A percentile compares a stretch with the other conserved stretches of the same genome.
Evolutionary conservation across 2,113 vertebrate species (phyloP).

Genomic region (Lepidothrix coronata): DNA sequence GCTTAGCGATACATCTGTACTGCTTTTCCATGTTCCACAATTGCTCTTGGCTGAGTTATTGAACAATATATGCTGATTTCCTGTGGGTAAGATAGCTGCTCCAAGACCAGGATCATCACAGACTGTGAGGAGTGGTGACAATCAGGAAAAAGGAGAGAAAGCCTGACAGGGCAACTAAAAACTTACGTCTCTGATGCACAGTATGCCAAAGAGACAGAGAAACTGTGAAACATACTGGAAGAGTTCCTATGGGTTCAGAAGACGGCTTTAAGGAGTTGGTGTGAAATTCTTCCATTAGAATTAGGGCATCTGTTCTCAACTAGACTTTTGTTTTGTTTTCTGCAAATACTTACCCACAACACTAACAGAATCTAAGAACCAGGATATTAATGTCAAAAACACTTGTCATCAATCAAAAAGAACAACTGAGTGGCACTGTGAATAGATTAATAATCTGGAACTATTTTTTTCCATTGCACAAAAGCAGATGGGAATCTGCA

Average conservation of each 20-base stretch:
- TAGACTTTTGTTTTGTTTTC: background rate
- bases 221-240: background rate
- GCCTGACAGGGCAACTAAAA: background rate
- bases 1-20: background rate
- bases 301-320: background rate
- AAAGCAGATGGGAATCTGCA: slow-evolving; percentile 20
- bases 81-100: background rate
- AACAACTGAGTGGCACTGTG: background rate
- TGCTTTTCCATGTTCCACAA: background rate
- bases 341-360: background rate
- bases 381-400: background rate
- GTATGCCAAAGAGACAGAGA: background rate
- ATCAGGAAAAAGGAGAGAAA: background rate
- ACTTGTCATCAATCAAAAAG: background rate
- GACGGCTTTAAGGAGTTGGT: background rate
- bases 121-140: background rate
- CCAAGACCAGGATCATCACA: background rate
- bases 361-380: background rate
- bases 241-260: background rate
- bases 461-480: background rate
- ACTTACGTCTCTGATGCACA: background rate
- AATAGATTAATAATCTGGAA: slow-evolving; percentile 2
- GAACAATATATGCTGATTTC: background rate
- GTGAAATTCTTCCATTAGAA: background rate
- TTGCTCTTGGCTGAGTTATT: background rate